Base-by-base conservation (phyloP, 1,140 invertebrate genomes). In the Latrodectus geometricus region DNA sequence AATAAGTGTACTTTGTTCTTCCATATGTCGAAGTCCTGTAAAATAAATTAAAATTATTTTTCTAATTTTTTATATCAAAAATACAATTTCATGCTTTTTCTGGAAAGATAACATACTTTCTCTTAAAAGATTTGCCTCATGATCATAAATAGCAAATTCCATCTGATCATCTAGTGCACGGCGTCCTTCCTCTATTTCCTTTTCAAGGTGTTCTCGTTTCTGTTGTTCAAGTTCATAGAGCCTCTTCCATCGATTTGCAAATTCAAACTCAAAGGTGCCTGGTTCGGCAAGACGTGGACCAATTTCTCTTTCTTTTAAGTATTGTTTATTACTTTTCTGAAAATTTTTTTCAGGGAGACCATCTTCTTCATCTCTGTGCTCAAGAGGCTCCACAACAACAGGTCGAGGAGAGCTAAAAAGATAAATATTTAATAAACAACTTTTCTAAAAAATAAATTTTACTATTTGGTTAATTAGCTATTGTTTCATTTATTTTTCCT, bases 221-320 rank as follows among this genome's bases (percentile, higher is more conserved):
- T 97, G 95, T 89, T 97, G 95, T 90, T 96, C 97, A 7, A 98
- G 91, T 90, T 98, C 96, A 91, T 97, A 95, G 56, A 99, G 91
- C 89, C 98, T 96, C 91, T 99, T 99, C 97, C 98, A 99, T 73
- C 97, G 94, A 54, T 95, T 95, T 20, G 97, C 98, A 92, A 98
- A 99, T 90, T 99, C 96, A 90, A 96, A 96, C 90, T 99, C 98
- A 92, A 99, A 99, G 73, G 95, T 96, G 72, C 95, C 96, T 7
- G 94, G 91, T 74, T 95, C 94, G 9, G 97, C 97, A 91, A 99
- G 97, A 69, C 97, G 93, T 17, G 98, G 98, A 0, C 97, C 97
- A 88, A 94, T 89, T 89, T 96, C 95, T 88, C 96, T 93, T 72
- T 95, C 94, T 90, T 95, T 94, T 61, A 94, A 93, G 90, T 95